These are phyloP conservation scores for Bradypodion ventrale DNA, from an alignment of 2,797 vertebrate genomes.

Conservation along the genomic window DNA sequence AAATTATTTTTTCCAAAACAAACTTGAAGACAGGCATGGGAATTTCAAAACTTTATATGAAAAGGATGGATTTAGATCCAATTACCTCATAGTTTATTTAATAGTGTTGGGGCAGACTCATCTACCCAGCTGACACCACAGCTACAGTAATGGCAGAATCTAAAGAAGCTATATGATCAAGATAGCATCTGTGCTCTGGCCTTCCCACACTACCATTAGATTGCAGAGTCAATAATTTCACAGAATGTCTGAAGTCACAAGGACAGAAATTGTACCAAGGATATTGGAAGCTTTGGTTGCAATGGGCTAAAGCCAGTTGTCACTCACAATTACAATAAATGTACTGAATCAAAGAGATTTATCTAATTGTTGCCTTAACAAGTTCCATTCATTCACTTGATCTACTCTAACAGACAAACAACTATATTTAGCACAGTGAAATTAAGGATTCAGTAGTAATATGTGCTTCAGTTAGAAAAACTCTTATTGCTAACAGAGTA, in stretches of 20 bases:
- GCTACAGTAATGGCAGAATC: too few relatives aligned
- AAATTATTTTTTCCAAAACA: background rate
- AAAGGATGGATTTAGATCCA: background rate
- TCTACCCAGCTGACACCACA: too few relatives aligned
- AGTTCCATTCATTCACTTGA: too few relatives aligned
- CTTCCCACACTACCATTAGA: background rate
- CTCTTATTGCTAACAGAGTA: constrained; percentile 8
- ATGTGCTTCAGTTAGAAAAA: background rate
- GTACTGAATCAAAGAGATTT: too few relatives aligned
- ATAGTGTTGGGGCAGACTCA: too few relatives aligned
- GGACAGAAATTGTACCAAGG: constrained; percentile 39
- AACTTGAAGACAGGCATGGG: background rate
- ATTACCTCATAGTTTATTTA: too few relatives aligned
- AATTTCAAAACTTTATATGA: background rate
- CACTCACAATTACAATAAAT: too few relatives aligned
- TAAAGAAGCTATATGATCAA: too few relatives aligned
- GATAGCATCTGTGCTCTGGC: too few relatives aligned
- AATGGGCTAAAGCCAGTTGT: too few relatives aligned
- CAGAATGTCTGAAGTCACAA: constrained; percentile 6
- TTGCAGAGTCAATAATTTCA: background rate
- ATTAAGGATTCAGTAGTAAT: background rate
- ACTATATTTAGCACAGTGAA: background rate
- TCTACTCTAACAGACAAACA: too few relatives aligned
- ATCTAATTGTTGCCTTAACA: too few relatives aligned
- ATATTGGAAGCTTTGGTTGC: background rate